Conservation (phyloP, 2,888 invertebrate species). For the Endotricha flammealis region DNA sequence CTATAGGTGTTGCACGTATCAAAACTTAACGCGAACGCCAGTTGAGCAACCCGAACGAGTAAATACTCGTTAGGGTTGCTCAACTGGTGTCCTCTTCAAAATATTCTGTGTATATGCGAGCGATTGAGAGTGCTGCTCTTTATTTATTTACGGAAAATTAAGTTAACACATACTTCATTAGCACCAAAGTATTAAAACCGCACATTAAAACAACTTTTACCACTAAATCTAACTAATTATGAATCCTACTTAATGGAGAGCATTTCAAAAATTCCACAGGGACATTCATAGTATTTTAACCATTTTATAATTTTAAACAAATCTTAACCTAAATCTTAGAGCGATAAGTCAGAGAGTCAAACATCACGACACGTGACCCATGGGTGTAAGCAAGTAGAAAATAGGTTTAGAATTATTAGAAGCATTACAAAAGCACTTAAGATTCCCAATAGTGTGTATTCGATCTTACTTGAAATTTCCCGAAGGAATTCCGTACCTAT, state of each 20-base stretch:
- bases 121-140: too few species aligned
- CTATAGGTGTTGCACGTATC: too few species aligned
- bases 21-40: too few species aligned
- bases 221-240: constrained; percentile 1
- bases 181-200: too few species aligned
- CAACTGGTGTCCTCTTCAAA: too few species aligned
- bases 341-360: constrained; percentile 1
- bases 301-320: not conserved
- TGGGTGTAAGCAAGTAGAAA: not conserved
- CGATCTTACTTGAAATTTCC: constrained; percentile 6
- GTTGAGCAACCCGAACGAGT: too few species aligned
- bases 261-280: not conserved
- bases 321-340: not conserved
- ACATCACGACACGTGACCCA: not conserved
- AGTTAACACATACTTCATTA: too few species aligned
- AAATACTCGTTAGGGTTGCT: too few species aligned
- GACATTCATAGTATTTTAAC: not conserved
- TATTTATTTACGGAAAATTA: too few species aligned
- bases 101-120: too few species aligned
- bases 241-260: constrained; percentile 1
- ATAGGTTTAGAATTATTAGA: not conserved
- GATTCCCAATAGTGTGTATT: constrained; percentile 7
- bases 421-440: constrained; percentile 2
- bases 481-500: constrained; percentile 4
- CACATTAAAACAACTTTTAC: not conserved